Evolutionary conservation across 2,797 vertebrate genomes (phyloP).

Genomic region (Ptychadena robeensis): DNA sequence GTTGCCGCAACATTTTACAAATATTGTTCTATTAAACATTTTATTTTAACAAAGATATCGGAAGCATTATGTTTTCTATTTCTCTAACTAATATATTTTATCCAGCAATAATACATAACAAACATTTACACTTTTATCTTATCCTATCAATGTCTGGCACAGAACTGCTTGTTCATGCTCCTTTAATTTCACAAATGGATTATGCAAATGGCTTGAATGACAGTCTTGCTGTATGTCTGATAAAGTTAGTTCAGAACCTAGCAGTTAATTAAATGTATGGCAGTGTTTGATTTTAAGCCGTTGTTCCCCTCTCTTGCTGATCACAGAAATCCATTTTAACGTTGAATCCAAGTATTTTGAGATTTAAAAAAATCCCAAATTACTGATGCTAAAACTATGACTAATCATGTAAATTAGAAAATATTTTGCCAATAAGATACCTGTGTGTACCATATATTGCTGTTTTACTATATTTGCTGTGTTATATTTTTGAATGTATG

Average conservation of each 20-base stretch:
- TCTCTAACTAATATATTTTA: background rate
- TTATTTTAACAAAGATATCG: background rate
- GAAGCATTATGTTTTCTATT: background rate
- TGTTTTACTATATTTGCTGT: background rate
- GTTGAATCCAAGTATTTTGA: constrained; percentile 44
- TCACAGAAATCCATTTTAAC: constrained; percentile 57
- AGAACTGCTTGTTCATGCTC: constrained; percentile 55
- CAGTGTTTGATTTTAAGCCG: constrained; percentile 53
- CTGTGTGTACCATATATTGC: background rate
- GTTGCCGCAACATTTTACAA: too few relatives aligned
- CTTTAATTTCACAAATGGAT: constrained; percentile 59
- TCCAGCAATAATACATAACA: constrained; percentile 24
- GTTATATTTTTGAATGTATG: background rate
- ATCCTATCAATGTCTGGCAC: constrained; percentile 55
- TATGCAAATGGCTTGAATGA: constrained; percentile 60
- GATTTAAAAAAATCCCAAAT: constrained; percentile 51
- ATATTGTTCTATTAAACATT: too few relatives aligned
- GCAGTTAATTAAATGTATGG: constrained; percentile 61
- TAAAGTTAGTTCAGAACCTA: constrained; percentile 60
- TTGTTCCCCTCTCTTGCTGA: constrained; percentile 52
- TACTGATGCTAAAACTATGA: constrained; percentile 50
- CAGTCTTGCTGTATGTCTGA: constrained; percentile 49
- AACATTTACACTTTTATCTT: constrained; percentile 51
- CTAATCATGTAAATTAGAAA: constrained; percentile 25
- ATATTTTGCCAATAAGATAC: constrained; percentile 6